Conservation (phyloP, 1,140 invertebrate genomes). For the Drosophila kepulauana region DNA sequence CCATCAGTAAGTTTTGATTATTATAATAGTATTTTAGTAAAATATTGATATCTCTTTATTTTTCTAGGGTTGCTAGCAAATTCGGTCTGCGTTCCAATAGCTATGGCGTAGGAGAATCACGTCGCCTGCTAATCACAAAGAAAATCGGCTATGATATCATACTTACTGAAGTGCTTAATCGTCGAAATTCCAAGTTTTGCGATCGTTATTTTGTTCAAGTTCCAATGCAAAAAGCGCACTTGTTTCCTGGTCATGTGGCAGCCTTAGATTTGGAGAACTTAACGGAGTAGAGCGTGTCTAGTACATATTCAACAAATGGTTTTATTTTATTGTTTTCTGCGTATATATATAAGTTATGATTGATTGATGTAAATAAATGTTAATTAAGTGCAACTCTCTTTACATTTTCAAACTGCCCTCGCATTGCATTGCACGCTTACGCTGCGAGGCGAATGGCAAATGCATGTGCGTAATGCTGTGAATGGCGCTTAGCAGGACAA, state of each 20-base stretch:
- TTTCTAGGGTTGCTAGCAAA: constrained; percentile 74
- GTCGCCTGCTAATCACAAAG: constrained; percentile 85
- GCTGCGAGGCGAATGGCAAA: constrained; percentile 17
- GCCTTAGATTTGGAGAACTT: constrained; percentile 63
- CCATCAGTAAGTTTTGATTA: constrained; percentile 86
- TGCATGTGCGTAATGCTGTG: constrained; percentile 16
- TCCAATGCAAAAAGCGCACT: constrained; percentile 68
- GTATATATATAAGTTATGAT: background rate
- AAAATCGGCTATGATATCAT: constrained; percentile 62
- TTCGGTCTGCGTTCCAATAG: constrained; percentile 87
- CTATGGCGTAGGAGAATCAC: constrained; percentile 85
- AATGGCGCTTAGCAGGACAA: constrained; percentile 52
- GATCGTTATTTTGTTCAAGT: constrained; percentile 82
- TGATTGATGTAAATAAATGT: constrained; percentile 1
- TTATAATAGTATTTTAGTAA: background rate
- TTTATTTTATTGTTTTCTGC: constrained; percentile 51
- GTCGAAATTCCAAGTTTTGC: constrained; percentile 68
- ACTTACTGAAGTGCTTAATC: constrained; percentile 62
- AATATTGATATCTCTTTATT: background rate
- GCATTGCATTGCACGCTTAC: constrained; percentile 7
- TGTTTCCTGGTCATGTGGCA: constrained; percentile 75
- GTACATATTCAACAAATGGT: background rate
- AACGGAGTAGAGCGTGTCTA: constrained; percentile 29
- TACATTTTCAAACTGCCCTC: background rate
- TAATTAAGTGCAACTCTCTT: background rate